A percentile compares a stretch with the other conserved stretches of the same genome.
Conservation (phyloP, 1,140 invertebrate species). For the Listronotus bonariensis region DNA sequence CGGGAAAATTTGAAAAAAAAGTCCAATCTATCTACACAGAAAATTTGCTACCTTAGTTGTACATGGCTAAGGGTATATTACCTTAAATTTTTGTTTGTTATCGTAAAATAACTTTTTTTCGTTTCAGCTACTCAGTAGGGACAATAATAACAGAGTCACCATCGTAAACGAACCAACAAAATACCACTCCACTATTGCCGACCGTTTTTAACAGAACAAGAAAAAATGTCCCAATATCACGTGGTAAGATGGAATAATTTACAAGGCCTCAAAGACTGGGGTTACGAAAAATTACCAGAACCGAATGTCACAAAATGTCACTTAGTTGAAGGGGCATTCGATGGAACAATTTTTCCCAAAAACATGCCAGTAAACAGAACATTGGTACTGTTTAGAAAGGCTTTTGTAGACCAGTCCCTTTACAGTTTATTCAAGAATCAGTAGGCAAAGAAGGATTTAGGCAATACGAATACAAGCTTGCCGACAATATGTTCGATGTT, state of each 20-base stretch:
- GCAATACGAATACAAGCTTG: slow-evolving; percentile 58
- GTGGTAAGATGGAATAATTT: slow-evolving; percentile 63
- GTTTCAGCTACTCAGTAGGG: slow-evolving; percentile 47
- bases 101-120: too few relatives aligned
- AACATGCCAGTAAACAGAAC: slow-evolving; percentile 59
- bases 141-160: slow-evolving; percentile 48
- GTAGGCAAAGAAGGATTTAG: slow-evolving; percentile 54
- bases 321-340: slow-evolving; percentile 62
- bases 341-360: slow-evolving; percentile 65
- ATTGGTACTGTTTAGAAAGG: slow-evolving; percentile 67
- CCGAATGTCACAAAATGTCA: slow-evolving; percentile 61
- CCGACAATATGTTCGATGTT: slow-evolving; percentile 60
- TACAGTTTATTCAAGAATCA: slow-evolving; percentile 58
- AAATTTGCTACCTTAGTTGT: too few relatives aligned
- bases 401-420: slow-evolving; percentile 69
- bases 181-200: slow-evolving; percentile 37
- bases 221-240: slow-evolving; percentile 58
- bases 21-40: too few relatives aligned
- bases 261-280: slow-evolving; percentile 65
- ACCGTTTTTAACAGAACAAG: slow-evolving; percentile 51
- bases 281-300: slow-evolving; percentile 54
- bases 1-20: too few relatives aligned
- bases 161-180: slow-evolving; percentile 47
- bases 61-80: too few relatives aligned
- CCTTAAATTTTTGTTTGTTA: too few relatives aligned